phyloP scores from a whole-genome alignment of 2,113 vertebrate genomes.

The Pseudonaja textilis region DNA sequence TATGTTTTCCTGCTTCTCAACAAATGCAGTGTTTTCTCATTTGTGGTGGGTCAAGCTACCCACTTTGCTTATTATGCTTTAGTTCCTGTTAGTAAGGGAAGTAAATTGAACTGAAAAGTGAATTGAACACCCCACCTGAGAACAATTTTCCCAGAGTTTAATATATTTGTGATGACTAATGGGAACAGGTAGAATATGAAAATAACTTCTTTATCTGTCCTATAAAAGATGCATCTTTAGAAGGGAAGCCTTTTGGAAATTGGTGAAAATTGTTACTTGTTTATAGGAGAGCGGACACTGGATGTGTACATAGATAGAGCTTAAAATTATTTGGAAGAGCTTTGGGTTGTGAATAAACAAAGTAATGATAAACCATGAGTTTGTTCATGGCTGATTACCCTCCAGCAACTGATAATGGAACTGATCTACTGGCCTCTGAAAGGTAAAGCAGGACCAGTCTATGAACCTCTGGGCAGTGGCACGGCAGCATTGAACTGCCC shows the following conservation, averaged over 20 bases:
- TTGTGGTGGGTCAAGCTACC: not conserved
- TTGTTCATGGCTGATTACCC: not conserved
- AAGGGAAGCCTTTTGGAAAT: not conserved
- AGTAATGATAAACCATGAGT: not conserved
- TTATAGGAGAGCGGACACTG: not conserved
- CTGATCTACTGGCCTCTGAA: not conserved
- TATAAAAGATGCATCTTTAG: constrained; percentile 3
- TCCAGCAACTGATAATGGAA: not conserved
- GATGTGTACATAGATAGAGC: not conserved
- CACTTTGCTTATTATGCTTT: not conserved
- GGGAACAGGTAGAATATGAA: not conserved
- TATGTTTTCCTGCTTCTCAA: not conserved
- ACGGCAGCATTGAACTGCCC: not conserved
- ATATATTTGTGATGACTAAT: constrained; percentile 25
- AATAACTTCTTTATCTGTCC: constrained; percentile 12
- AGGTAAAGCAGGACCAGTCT: not conserved
- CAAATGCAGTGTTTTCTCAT: not conserved
- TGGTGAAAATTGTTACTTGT: not conserved
- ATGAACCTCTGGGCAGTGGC: not conserved
- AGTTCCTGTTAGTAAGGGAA: not conserved
- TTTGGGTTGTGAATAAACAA: not conserved
- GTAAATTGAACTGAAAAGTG: not conserved
- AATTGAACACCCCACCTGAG: not conserved
- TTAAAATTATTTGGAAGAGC: not conserved
- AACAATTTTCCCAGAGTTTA: not conserved